A percentile compares a stretch with the other conserved stretches of the same genome.
phyloP scores from a whole-genome alignment of 2,888 invertebrate species.

The Hermaeophaga mercurialis region DNA sequence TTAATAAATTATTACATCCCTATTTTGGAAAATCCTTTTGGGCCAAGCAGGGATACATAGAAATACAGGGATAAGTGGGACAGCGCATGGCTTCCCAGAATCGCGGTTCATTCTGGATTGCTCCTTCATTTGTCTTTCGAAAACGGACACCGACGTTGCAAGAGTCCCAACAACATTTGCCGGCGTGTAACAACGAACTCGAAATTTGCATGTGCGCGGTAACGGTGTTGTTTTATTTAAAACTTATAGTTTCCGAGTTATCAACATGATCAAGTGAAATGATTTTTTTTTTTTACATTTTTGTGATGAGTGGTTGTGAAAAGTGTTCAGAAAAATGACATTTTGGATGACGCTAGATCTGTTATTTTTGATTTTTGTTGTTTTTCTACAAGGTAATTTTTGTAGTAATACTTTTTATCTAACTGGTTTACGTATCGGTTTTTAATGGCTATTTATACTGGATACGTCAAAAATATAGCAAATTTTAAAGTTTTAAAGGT shows the following conservation, averaged over 20 bases:
- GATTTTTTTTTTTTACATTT: too few relatives aligned
- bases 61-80: constrained; percentile 6
- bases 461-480: too few relatives aligned
- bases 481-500: too few relatives aligned
- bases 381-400: constrained; percentile 23
- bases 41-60: constrained; percentile 15
- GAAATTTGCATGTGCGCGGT: not conserved
- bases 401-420: too few relatives aligned
- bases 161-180: not conserved
- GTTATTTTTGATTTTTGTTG: constrained; percentile 16
- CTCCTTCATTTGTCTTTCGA: constrained; percentile 28
- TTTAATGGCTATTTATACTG: too few relatives aligned
- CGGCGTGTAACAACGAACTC: not conserved
- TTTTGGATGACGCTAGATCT: constrained; percentile 4
- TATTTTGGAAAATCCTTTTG: constrained; percentile 30
- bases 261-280: too few relatives aligned
- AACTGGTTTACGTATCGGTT: too few relatives aligned
- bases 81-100: constrained; percentile 15
- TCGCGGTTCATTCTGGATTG: constrained; percentile 19
- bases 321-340: constrained; percentile 19
- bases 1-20: constrained; percentile 30
- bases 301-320: constrained; percentile 17
- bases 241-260: too few relatives aligned
- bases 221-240: too few relatives aligned
- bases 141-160: constrained; percentile 7